Base-by-base conservation (phyloP, 2,113 vertebrate species). In the Tychaedon coryphoeus region DNA sequence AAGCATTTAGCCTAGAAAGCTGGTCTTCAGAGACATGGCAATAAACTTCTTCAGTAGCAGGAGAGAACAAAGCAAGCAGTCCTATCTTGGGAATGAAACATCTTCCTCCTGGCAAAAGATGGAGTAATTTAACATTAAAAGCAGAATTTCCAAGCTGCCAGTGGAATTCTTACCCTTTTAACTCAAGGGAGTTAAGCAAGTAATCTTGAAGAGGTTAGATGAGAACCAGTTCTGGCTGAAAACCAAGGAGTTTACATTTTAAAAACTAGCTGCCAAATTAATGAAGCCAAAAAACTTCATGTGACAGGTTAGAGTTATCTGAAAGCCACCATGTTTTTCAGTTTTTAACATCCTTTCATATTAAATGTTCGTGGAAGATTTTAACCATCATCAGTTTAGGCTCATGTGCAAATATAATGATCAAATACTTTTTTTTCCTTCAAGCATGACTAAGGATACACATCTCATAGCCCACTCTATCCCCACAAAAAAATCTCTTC, bases 391-490 rank as follows among this genome's bases (percentile, higher is more conserved):
- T 29, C 38, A 80, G 5, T 43, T 58, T n/a, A 80, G 60, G 34
- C 11, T 43, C 34, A 58, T 12, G 23, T 23, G 6, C 0, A 0
- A 57, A 17, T 48, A 51, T 16, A 24, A 58, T 11, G 2, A 38
- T 40, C 24, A 80, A 67, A 58, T 53, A 48, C 3, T 5, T 0
- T 50, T 53, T 69, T 61, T 43, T 26, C 5, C 34, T 48, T 57
- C 22, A 75, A 57, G 17, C 11, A 28, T 23, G 16, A 38, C 9
- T 62, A 48, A 54, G 25, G 34, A 38, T 51, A 73, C 24, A 2
- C 34, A 60, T 33, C 28, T 60, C 22, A 50, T 4, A 73, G 31
- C 12, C 14, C 20, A 43, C n/a, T 38, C 42, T 33, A 77, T 73
- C 25, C 38, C 7, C 33, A 48, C 54, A 78, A 50, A 10, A 33